These are phyloP conservation scores for Platycheirus albimanus DNA, from an alignment of 2,888 invertebrate species.

Conservation along the genomic window DNA sequence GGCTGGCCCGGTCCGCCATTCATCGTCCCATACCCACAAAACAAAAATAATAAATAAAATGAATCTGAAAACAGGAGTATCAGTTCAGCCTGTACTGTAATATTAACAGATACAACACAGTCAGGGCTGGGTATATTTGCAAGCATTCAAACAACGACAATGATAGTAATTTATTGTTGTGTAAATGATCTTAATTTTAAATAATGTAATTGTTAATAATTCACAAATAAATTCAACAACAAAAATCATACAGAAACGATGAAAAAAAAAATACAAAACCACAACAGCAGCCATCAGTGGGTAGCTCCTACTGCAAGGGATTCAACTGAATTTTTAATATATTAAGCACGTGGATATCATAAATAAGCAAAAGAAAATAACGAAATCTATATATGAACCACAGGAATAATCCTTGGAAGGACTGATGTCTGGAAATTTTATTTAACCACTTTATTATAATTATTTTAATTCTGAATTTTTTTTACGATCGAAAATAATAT, in stretches of 20 bases:
- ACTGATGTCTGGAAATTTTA: no score
- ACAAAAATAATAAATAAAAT: background rate
- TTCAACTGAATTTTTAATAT: no score
- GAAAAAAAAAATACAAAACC: constrained; percentile 14
- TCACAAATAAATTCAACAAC: constrained; percentile 46
- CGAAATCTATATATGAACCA: no score
- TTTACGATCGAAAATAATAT: no score
- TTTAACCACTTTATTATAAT: no score
- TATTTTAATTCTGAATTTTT: no score
- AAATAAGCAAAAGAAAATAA: no score
- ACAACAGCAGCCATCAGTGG: constrained; percentile 14
- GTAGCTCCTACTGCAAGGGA: no score
- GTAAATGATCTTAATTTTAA: constrained; percentile 71
- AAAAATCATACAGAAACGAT: background rate
- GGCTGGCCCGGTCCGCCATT: background rate
- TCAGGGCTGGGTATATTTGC: no score
- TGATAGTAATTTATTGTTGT: constrained; percentile 58
- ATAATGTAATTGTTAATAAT: constrained; percentile 67
- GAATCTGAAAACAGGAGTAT: background rate
- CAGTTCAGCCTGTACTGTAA: background rate
- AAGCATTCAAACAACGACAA: constrained; percentile 49
- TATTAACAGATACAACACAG: no score
- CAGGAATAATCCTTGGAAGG: no score
- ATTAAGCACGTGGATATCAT: no score
- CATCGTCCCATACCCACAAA: background rate